Evolutionary conservation across 2,888 invertebrate genomes (phyloP), one percentile per base, ranked within the genome.

Genomic region (Autographa pulchrina): DNA sequence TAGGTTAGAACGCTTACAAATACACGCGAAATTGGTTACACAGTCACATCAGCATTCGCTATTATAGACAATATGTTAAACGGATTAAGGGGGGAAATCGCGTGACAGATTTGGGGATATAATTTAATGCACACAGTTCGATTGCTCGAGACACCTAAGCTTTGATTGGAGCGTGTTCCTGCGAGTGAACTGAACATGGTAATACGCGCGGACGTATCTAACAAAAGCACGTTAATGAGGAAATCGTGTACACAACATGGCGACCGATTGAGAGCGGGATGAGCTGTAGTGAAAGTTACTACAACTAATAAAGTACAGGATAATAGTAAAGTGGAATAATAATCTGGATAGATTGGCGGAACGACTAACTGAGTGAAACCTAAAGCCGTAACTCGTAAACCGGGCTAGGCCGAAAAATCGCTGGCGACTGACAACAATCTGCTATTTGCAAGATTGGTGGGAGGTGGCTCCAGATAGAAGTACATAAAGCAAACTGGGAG

Each of bases 211-310:
- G 89, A 88, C 85, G 86, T 81, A 80, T 72, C 82, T 78, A 90
- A 95, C 94, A 95, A 95, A 94, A 93, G 93, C 91, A 79, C 86
- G 86, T 89, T 94, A 94, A 94, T 94, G 94, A 95, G 94, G 90
- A 92, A 93, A 91, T 92, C 93, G 91, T 94, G 94, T 94, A 90
- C 85, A 87, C 80, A 86, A 70, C 85, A 78, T 75, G 62, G 69
- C 74, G 63, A 65, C 85, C 86, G 86, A 91, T 90, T 82, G 89
- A 89, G 87, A 85, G 88, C 88, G 87, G 85, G 85, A 87, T 86
- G 84, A 87, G 86, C 84, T 89, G 91, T 87, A 92, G 94, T 91
- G 94, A 94, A 94, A 94, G 94, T 92, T 86, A 86, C 85, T 85
- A 86, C 84, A 84, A 74, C 75, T 64, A 74, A 73, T 75, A 70